Evolutionary conservation across 2,888 invertebrate species (phyloP), one percentile per base, ranked within the genome.

Genomic region (Linnaemya tessellans): DNA sequence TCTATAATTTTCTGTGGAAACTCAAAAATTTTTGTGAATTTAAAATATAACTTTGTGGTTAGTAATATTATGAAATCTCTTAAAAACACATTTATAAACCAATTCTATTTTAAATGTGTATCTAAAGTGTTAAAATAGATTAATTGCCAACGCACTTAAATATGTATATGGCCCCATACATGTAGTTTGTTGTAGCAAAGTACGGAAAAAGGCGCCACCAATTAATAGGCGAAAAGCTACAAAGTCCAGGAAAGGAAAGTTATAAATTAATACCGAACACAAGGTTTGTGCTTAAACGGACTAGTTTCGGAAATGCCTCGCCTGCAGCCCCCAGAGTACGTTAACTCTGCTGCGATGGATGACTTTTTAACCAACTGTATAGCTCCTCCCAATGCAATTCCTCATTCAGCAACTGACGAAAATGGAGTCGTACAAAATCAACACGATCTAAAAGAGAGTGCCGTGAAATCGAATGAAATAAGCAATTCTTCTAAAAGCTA

Each of bases 201-300:
- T 56, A 58, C 18, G 62, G 51, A 65, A 77, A 87, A 86, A 87
- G 86, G 87, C 84, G 84, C 86, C 83, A 84, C 70, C 25, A 62
- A 30, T 22, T 54, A 74, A 49, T 43, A 41, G 4, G 0, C 46
- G 0, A 38, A 70, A 15, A 38, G 2, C 8, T n/a, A 5, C 5
- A 64, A 74, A 43, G 22, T 64, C 73, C 13, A 10, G 25, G 25
- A 30, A 51, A 54, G 1, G 38, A 41, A 60, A 25, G 9, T 5
- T 35, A 60, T 46, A 62, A 22, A 62, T 20, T 18, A 56, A 30
- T 30, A 30, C 30, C 38, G 13, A 38, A 38, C 25, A 25, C n/a
- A 46, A 35, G 9, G 65, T 54, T 35, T 22, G 9, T n/a, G 11
- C 46, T 25, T 54, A 43, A 18, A 54, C 30, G 8, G 9, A 43